Evolutionary conservation across 2,113 vertebrate genomes (phyloP).

Genomic region (Sturnira hondurensis): DNA sequence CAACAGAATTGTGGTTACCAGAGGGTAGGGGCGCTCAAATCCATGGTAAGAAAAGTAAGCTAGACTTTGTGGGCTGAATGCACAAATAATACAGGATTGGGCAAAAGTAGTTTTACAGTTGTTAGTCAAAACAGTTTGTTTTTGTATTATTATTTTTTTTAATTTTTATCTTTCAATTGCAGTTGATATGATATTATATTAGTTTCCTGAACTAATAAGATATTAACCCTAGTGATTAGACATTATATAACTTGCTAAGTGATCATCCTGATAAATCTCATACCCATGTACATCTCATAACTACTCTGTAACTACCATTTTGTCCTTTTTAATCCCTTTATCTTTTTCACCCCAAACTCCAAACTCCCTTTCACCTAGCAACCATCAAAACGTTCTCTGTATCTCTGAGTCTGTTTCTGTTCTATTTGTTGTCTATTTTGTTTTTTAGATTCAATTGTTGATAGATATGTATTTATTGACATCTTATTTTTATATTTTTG

Average conservation of each 20-base stretch:
- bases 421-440: background rate
- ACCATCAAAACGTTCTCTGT: background rate
- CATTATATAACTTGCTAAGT: too few relatives aligned
- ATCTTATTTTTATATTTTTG: background rate
- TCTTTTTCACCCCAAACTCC: background rate
- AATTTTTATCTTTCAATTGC: too few relatives aligned
- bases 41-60: background rate
- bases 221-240: too few relatives aligned
- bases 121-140: too few relatives aligned
- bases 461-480: background rate
- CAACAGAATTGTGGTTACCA: background rate
- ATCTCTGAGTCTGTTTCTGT: too few relatives aligned
- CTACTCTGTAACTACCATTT: background rate
- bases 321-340: background rate
- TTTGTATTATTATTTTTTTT: too few relatives aligned
- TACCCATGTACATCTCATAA: background rate
- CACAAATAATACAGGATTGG: background rate
- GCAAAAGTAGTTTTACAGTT: too few relatives aligned
- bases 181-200: too few relatives aligned
- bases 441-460: background rate
- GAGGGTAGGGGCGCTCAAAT: background rate
- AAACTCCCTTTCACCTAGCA: background rate
- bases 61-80: background rate
- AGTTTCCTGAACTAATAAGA: too few relatives aligned
- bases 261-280: too few relatives aligned